phyloP scores from a whole-genome alignment of 2,888 invertebrate species.

The Tribolium freemani region DNA sequence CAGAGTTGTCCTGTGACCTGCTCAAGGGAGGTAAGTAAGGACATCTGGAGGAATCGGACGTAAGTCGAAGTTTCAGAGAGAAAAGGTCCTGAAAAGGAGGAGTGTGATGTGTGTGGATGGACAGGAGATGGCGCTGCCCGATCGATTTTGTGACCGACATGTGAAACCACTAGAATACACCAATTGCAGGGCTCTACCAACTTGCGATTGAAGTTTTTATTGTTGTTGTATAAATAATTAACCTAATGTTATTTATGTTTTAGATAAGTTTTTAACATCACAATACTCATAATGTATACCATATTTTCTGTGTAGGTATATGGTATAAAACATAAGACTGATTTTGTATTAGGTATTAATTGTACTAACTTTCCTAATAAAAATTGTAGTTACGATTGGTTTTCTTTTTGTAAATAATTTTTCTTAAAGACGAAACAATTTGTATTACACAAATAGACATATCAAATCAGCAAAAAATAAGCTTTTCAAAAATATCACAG shows the following conservation, averaged over 20 bases:
- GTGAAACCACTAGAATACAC: conserved; percentile 78
- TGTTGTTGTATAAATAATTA: conserved; percentile 25
- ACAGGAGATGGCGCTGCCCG: conserved; percentile 82
- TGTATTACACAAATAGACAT: no score
- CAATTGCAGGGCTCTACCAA: conserved; percentile 73
- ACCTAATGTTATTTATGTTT: conserved; percentile 20
- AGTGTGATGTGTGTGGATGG: conserved; percentile 84
- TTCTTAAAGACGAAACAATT: no score
- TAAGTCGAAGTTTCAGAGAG: conserved; percentile 61
- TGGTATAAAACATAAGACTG: conserved; percentile 44
- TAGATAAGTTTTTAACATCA: conserved; percentile 1
- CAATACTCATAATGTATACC: conserved; percentile 13
- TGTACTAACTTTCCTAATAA: conserved; percentile 42
- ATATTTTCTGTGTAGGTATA: neutral
- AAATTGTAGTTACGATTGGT: neutral
- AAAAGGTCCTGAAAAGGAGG: conserved; percentile 71
- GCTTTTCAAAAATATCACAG: no score
- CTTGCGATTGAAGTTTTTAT: neutral
- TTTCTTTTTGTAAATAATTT: neutral
- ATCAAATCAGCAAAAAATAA: no score
- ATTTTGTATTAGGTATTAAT: conserved; percentile 41
- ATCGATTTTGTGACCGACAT: conserved; percentile 77
- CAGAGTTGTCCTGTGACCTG: conserved; percentile 84
- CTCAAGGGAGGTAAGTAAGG: conserved; percentile 60
- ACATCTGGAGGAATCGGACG: neutral